Base-by-base conservation (phyloP, 2,888 invertebrate genomes). In the Mimachlamys varia region DNA sequence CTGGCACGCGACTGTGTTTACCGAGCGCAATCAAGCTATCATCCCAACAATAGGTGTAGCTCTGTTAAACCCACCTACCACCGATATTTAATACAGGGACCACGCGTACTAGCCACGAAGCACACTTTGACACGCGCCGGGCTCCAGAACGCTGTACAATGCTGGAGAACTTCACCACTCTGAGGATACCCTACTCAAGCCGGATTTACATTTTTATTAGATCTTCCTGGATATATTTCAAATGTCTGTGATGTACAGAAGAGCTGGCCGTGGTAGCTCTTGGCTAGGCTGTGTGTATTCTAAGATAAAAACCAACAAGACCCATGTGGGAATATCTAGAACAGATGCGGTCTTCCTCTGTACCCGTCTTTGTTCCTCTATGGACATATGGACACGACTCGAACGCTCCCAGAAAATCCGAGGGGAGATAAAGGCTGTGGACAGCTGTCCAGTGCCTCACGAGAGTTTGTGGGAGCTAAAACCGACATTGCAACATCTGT, bases 1-100 rank as follows among this genome's bases (percentile, higher is more conserved):
- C 88, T 55, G 93, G 93, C 93, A 94, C 93, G 93, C 94, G 93
- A 92, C 93, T 89, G 87, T 92, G 89, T 93, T 93, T 92, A 93
- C 92, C 88, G 55, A 89, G 87, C 87, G 91, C 92, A 91, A 92
- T 92, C 91, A 91, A 91, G 93, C 90, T 92, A 92, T 91, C 91
- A 90, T 87, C 62, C 89, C 58, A 92, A 94, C 93, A 94, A 94
- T 92, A 89, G 92, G 38, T 89, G 90, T 76, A 90, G 88, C 92
- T 91, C 91, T 19, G 89, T 90, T 88, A 89, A 91, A 91, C 89
- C 93, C 93, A 89, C 93, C 93, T 90, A 88, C 92, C 87, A 38
- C 38, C 88, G 91, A 93, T 90, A 92, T 92, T 92, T 91, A 90
- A 94, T 94, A 93, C 92, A 93, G 92, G 93, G 89, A 89, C 90